Evolutionary conservation across 2,888 invertebrate species (phyloP).

Genomic region (Caenorhabditis parvicauda): DNA sequence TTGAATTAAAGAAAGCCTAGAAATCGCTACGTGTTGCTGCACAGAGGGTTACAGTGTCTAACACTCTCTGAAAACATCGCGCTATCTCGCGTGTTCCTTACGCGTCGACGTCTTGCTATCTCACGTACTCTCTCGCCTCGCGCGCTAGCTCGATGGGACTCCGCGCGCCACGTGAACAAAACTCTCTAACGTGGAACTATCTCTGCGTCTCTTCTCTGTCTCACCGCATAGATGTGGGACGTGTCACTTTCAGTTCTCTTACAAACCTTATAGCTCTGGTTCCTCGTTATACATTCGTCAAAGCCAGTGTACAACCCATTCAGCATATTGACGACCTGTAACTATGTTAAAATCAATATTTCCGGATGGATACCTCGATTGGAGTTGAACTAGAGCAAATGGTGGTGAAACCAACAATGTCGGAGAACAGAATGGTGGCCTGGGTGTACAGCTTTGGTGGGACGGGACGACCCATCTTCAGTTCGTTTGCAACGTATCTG

Average conservation of each 20-base stretch:
- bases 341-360: background rate
- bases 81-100: too few species aligned
- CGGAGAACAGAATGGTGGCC: conserved; percentile 53
- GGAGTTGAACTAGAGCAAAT: conserved; percentile 56
- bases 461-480: conserved; percentile 57
- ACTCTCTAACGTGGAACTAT: too few species aligned
- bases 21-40: too few species aligned
- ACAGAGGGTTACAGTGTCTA: too few species aligned
- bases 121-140: too few species aligned
- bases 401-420: conserved; percentile 55
- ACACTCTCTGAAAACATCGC: too few species aligned
- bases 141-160: too few species aligned
- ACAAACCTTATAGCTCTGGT: conserved; percentile 45
- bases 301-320: conserved; percentile 59
- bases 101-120: too few species aligned
- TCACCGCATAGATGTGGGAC: too few species aligned
- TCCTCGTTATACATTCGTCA: conserved; percentile 51
- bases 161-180: too few species aligned
- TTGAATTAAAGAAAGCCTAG: too few species aligned
- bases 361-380: conserved; percentile 50
- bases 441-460: conserved; percentile 50
- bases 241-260: background rate
- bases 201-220: too few species aligned
- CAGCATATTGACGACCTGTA: conserved; percentile 54
- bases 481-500: conserved; percentile 58